Conservation (phyloP, 2,888 invertebrate genomes). For the Entomobrya multifasciata region DNA sequence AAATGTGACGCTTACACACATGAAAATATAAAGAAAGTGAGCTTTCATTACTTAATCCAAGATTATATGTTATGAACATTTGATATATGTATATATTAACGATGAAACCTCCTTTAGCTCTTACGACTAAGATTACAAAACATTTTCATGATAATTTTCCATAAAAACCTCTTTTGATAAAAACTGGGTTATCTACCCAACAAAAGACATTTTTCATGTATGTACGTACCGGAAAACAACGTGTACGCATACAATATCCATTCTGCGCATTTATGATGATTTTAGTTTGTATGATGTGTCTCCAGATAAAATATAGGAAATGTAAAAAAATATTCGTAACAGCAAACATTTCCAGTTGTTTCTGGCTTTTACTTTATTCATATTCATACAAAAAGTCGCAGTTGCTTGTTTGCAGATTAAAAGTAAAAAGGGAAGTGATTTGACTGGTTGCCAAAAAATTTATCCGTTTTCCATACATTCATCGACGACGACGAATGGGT, state of each 20-base stretch:
- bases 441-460: slow-evolving; percentile 66
- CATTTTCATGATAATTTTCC: background rate
- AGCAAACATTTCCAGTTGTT: slow-evolving; percentile 7
- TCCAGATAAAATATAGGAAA: slow-evolving; percentile 16
- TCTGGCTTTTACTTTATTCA: background rate
- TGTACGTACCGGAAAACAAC: background rate
- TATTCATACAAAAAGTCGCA: too few relatives aligned
- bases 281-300: background rate
- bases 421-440: slow-evolving; percentile 67
- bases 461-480: slow-evolving; percentile 62
- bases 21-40: too few relatives aligned
- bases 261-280: slow-evolving; percentile 3
- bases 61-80: too few relatives aligned
- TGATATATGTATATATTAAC: too few relatives aligned
- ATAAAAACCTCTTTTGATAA: background rate
- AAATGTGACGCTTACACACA: background rate
- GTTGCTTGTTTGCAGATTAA: slow-evolving; percentile 61
- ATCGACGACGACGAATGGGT: slow-evolving; percentile 37
- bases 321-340: slow-evolving; percentile 11
- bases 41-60: too few relatives aligned
- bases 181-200: slow-evolving; percentile 29
- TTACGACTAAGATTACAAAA: too few relatives aligned
- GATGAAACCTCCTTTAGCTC: too few relatives aligned
- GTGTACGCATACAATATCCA: background rate
- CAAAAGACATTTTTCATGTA: too few relatives aligned